phyloP scores from a whole-genome alignment of 23 tunicate genomes.

The Trididemnum miniatum region DNA sequence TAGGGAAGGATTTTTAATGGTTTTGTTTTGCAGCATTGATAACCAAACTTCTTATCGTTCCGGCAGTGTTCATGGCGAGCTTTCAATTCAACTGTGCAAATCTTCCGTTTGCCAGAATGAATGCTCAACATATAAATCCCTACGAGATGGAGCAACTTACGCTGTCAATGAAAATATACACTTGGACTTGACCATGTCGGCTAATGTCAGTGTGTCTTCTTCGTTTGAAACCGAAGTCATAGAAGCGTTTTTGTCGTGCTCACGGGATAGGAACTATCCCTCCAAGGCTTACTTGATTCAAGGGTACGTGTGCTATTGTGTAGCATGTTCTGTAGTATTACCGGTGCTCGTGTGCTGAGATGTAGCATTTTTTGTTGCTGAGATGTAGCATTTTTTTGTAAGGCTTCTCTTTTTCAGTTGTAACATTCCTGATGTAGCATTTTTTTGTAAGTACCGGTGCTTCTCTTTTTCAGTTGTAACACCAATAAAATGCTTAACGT shows the following conservation, averaged over 20 bases:
- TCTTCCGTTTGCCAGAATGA: not conserved
- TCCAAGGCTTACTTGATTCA: not conserved
- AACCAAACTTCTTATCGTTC: not conserved
- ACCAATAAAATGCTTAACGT: not conserved
- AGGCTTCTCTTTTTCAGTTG: too few relatives aligned
- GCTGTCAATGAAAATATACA: not conserved
- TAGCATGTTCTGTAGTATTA: too few relatives aligned
- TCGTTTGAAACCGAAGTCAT: not conserved
- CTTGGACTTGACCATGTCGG: not conserved
- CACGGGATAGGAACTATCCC: not conserved
- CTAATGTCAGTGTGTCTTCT: not conserved
- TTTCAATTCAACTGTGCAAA: not conserved
- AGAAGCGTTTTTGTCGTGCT: conserved; percentile 8
- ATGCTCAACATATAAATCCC: not conserved
- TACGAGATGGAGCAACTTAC: not conserved
- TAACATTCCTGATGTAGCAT: too few relatives aligned
- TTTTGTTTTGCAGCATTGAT: too few relatives aligned
- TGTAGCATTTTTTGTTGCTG: too few relatives aligned
- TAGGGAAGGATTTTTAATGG: too few relatives aligned
- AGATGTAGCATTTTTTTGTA: too few relatives aligned
- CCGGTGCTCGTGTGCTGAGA: too few relatives aligned
- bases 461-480: not conserved
- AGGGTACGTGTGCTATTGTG: not conserved
- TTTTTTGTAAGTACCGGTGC: too few relatives aligned
- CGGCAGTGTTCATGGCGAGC: not conserved